Evolutionary conservation across 2,797 vertebrate genomes (phyloP), one percentile per base, ranked within the genome.

Genomic region (Manis pentadactyla): DNA sequence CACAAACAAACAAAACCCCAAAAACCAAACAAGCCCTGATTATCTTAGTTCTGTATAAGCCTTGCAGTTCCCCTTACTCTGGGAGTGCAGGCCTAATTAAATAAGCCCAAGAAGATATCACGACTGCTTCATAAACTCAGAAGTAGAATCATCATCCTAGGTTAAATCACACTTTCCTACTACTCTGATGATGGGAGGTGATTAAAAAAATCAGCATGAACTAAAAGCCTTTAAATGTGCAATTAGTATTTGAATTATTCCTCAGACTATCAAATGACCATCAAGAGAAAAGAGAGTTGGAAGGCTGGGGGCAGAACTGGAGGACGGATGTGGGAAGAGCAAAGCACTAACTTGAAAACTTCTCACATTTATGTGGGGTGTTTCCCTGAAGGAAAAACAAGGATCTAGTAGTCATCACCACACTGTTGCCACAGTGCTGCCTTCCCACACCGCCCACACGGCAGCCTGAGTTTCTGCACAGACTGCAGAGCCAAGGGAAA

Each of bases 381-480:
- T 84, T 55, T 96, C 94, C 96, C 94, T 1, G 39, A 75, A 98
- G 91, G 53, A 84, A 97, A 97, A 96, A 97, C 97, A 97, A 97
- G 97, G 87, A 92, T 42, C 86, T 51, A 89, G 96, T 93, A 94
- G 97, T 96, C 97, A 71, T 94, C 94, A 31, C 64, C 97, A 74
- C 29, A 39, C 95, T 95, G 89, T 96, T 97, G 98, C 98, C 98
- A 97, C 98, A 96, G 91, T 0, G 61, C 97, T 68, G 1, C 92
- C 0, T 96, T 98, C 98, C 97, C 98, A 97, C 97, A 59, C 98
- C 90, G 53, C 97, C 98, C 98, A 98, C 98, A 42, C 18, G 1
- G 23, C 49, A 57, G 95, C 97, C 73, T 73, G 61, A 90, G 96
- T 98, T 98, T 98, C 98, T 98, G 96, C 97, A 55, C 82, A 96